Conservation (phyloP, 2,797 vertebrate species). For the Lates japonicus region DNA sequence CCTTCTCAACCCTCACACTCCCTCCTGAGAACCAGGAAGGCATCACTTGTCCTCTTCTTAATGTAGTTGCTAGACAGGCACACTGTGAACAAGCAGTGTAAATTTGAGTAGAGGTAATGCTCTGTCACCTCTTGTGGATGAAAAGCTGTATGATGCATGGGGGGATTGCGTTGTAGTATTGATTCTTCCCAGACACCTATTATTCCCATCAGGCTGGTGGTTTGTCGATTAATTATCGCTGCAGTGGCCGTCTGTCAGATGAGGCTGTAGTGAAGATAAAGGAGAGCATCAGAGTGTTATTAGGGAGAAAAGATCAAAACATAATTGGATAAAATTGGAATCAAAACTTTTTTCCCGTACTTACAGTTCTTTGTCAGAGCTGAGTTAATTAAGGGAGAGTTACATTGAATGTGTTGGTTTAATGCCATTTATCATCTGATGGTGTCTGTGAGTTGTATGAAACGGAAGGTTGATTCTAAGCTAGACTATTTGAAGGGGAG, state of each 20-base stretch:
- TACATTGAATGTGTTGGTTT: constrained; percentile 3
- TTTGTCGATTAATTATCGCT: constrained; percentile 67
- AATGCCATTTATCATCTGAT: constrained; percentile 9
- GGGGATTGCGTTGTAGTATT: constrained; percentile 39
- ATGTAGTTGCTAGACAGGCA: constrained; percentile 20
- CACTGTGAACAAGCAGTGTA: constrained; percentile 18
- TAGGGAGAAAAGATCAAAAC: constrained; percentile 40
- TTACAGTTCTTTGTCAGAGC: constrained; percentile 11
- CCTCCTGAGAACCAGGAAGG: constrained; percentile 39
- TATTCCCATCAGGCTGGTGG: constrained; percentile 51
- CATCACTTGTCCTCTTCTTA: constrained; percentile 38
- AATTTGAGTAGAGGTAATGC: constrained; percentile 35
- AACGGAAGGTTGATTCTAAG: constrained; percentile 4
- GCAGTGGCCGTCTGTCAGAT: constrained; percentile 32
- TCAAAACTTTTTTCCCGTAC: constrained; percentile 24
- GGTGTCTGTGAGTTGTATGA: not conserved
- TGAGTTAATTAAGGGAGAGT: constrained; percentile 25
- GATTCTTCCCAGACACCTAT: constrained; percentile 57
- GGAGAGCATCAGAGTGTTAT: constrained; percentile 7
- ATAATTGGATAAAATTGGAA: constrained; percentile 35
- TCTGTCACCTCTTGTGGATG: constrained; percentile 41
- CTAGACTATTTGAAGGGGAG: not conserved
- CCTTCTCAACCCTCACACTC: constrained; percentile 21
- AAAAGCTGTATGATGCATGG: constrained; percentile 43
- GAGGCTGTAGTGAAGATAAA: constrained; percentile 37